Percentiles rank a stretch among this genome's conserved stretches.
These are phyloP conservation scores for Nibea coibor DNA, from an alignment of 2,113 vertebrate genomes.

Conservation along the genomic window DNA sequence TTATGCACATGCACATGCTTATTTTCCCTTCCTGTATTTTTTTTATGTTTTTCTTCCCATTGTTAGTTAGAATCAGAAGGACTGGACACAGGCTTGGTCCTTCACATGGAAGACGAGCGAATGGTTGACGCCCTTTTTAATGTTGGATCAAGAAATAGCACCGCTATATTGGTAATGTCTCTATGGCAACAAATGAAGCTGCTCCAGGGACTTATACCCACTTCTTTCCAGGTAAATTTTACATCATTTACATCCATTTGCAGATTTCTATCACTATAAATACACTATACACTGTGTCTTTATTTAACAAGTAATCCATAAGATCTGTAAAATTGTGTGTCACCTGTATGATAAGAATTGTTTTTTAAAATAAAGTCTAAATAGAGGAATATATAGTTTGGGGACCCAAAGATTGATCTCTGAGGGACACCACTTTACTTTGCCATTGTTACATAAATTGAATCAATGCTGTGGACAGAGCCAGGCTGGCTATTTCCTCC, in stretches of 20 bases:
- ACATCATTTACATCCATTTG: not conserved
- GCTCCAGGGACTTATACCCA: slow-evolving; percentile 78
- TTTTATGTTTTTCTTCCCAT: slow-evolving; percentile 17
- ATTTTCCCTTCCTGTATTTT: not conserved
- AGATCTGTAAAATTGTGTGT: not conserved
- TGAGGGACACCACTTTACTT: not conserved
- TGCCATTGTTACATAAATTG: not conserved
- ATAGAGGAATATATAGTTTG: not conserved
- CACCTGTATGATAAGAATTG: not conserved
- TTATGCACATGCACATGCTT: not conserved
- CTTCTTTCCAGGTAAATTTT: slow-evolving; percentile 76
- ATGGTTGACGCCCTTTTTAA: slow-evolving; percentile 69
- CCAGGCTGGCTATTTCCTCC: not conserved
- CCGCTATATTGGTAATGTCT: slow-evolving; percentile 61
- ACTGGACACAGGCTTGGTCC: slow-evolving; percentile 65
- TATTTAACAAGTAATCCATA: not conserved
- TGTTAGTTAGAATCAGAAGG: slow-evolving; percentile 70
- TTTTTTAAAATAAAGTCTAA: not conserved
- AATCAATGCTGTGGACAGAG: not conserved
- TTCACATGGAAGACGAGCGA: slow-evolving; percentile 72
- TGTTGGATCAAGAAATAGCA: slow-evolving; percentile 56
- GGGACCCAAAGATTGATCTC: not conserved
- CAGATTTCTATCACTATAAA: not conserved
- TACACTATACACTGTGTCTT: not conserved
- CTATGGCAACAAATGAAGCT: slow-evolving; percentile 79